Base-by-base conservation (phyloP, 2,797 vertebrate species). In the Tangara arthus region DNA sequence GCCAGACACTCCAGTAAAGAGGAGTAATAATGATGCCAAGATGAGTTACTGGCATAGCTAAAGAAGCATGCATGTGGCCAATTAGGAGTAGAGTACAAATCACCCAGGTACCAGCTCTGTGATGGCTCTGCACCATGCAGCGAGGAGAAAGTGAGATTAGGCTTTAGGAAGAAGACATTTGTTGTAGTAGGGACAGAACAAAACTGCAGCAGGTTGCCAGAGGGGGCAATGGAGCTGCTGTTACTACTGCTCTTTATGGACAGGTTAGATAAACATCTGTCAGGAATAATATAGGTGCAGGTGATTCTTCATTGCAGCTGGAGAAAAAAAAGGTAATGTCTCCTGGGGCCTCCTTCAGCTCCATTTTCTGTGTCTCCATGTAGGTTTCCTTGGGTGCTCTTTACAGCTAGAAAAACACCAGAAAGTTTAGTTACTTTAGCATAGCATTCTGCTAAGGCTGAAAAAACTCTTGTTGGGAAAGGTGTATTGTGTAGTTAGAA, bases 161-260 rank as follows among this genome's bases (percentile, higher is more conserved):
- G 19, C 15, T 83, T 84, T 26, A 50, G 42, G 41, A 84, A 70
- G 39, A 69, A 70, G 39, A 70, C 12, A 22, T 89, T 76, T 47
- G 18, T 65, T 2, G 0, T 23, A 56, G 26, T 28, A 22, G 60
- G 23, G 23, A 11, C 21, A 49, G 63, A 6, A 0, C 3, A 75
- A 32, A 8, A 19, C n/a, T 91, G 21, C 47, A 65, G 9, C 20
- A 39, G 15, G 12, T 75, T 82, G 28, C 49, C 2, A 3, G 64
- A 91, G 12, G 16, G 17, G 9, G 26, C 30, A 37, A 3, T 60
- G 23, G 42, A 61, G 22, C 53, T 65, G 39, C 42, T 79, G 30
- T 72, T 69, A 27, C 19, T 39, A 13, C 21, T 72, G 42, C 35
- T 55, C 2, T 79, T 76, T 42, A 44, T 41, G 28, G 73, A 18